Conservation (phyloP, 2,797 vertebrate species). For the Enteromius anoplus region DNA sequence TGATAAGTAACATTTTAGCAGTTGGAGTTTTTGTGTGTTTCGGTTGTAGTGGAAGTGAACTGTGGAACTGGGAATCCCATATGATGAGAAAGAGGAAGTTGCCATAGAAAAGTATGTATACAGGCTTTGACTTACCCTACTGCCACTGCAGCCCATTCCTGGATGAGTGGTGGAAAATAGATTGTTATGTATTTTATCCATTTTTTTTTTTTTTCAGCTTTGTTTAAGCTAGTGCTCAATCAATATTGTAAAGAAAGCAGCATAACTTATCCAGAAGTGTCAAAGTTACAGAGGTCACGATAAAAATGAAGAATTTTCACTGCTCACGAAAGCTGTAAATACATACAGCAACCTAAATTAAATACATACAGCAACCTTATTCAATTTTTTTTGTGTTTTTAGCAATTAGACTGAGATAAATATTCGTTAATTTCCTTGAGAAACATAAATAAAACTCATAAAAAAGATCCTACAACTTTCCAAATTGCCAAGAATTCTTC, state of each 20-base stretch:
- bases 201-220: neutral
- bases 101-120: neutral
- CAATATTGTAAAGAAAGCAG: conserved; percentile 27
- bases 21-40: no score
- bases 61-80: neutral
- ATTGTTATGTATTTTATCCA: neutral
- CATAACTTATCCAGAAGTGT: conserved; percentile 8
- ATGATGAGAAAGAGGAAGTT: neutral
- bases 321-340: neutral
- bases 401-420: neutral
- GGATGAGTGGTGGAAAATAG: neutral
- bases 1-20: no score
- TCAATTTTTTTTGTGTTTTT: neutral
- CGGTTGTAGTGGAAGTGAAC: no score
- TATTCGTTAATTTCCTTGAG: neutral
- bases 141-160: neutral
- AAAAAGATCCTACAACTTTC: neutral
- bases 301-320: neutral
- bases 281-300: conserved; percentile 35
- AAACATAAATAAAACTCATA: conserved; percentile 16
- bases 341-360: neutral
- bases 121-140: neutral
- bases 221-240: neutral
- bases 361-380: no score
- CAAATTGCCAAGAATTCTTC: neutral